Evolutionary conservation across 2,888 invertebrate species (phyloP).

Genomic region (Opisthograptis luteolata): DNA sequence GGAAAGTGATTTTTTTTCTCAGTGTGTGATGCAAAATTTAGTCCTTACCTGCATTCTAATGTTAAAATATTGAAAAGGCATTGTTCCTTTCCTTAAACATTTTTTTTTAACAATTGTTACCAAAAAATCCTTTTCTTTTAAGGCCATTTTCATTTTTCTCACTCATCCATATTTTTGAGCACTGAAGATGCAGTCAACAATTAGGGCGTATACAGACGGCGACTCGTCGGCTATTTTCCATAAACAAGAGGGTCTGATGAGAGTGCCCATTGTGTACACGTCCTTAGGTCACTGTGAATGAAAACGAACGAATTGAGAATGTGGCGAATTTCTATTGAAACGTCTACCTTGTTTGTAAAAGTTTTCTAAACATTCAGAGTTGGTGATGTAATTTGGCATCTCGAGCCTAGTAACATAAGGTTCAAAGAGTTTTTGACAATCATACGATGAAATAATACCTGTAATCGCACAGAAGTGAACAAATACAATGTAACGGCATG

Average conservation of each 20-base stretch:
- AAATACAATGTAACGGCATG: no score
- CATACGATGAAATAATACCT: no score
- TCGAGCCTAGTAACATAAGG: not conserved
- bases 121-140: no score
- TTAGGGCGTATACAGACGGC: slow-evolving; percentile 60
- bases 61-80: no score
- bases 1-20: no score
- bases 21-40: no score
- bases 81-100: no score
- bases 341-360: slow-evolving; percentile 7
- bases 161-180: slow-evolving; percentile 4
- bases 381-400: not conserved
- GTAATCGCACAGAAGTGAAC: no score
- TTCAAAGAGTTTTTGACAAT: no score
- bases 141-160: not conserved
- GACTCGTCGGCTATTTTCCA: slow-evolving; percentile 55
- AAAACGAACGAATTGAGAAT: slow-evolving; percentile 36
- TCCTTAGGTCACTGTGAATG: slow-evolving; percentile 64
- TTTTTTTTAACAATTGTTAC: no score
- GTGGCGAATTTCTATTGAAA: slow-evolving; percentile 33
- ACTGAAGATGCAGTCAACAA: slow-evolving; percentile 48
- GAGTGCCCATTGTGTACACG: slow-evolving; percentile 61
- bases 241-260: slow-evolving; percentile 79
- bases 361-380: no score
- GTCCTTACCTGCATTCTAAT: no score